Base-by-base conservation (phyloP, 2,797 vertebrate species). In the Crypturellus tataupa region DNA sequence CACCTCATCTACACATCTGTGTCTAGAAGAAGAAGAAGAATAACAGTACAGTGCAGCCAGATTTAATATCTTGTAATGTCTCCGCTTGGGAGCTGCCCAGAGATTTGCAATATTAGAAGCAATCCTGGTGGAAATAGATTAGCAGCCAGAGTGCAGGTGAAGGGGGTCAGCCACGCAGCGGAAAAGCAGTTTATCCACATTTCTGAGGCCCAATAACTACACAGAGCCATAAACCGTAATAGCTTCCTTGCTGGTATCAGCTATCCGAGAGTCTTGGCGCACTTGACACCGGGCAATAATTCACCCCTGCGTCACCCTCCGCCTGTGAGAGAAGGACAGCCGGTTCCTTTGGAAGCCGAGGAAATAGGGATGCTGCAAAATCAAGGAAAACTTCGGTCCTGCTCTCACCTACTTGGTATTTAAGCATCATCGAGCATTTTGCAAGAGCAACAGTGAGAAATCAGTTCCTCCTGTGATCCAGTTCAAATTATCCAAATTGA, bases 111-210 rank as follows among this genome's bases (percentile, higher is more conserved):
- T 12, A 3, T 40, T 40, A 62, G 39, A 24, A 72, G 51, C 24
- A 78, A 3, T 21, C 25, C 58, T 18, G 7, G 42, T n/a, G 33
- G 77, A 62, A 68, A 82, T 0, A 1, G 77, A 68, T 78, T 27
- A 85, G 72, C 62, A 79, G 60, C 10, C 12, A 37, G 42, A 76
- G 27, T 13, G 73, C 55, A 25, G 78, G 72, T 44, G 59, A 79
- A 62, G 70, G 65, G 47, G 73, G 31, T 51, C 78, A 77, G 35
- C 47, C 55, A 13, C 25, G 78, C 31, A 16, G n/a, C 46, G 49
- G 60, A n/a, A 59, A 87, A 80, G 82, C 3, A 59, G 49, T 80
- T 91, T 65, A 60, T 87, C 49, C 49, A 35, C 70, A 27, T 78
- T 87, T 80, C 70, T 73, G 78, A 21, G 70, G 31, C n/a, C 42